Base-by-base conservation (phyloP, 2,113 vertebrate species). In the Elephantulus edwardii region DNA sequence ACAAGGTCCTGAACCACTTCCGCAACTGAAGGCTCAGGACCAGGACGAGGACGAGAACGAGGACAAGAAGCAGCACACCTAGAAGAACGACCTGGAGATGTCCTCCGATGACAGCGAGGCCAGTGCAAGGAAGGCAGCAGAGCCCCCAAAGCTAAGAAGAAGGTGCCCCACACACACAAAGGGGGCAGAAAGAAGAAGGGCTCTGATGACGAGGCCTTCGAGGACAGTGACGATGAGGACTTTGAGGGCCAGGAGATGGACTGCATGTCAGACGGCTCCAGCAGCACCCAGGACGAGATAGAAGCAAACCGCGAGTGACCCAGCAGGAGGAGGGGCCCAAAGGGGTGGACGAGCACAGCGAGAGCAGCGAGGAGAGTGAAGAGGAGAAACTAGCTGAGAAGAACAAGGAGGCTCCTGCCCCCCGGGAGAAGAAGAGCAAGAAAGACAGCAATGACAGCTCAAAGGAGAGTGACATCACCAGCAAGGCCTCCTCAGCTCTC, bases 1-100 rank as follows among this genome's bases (percentile, higher is more conserved):
- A 99, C 97, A 99, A 99, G 92, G 98, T 99, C 66, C 97, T 99
- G 85, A 99, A 99, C 96, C 98, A 99, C 97, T 99, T 99, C 97
- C 99, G 97, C 96, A 99, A 8, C 97, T 99, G 46, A 97, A 98
- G 86, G 98, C 98, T 93, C 97, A 98, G 92, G 98, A 98, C 84
- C 97, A 97, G 1, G 98, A 98, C 0, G 98, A 98, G 0, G 98
- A 60, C 58, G 58, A 98, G 0, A 98, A 98, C 0, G 98, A 98
- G 0, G 98, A 99, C 11, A 97, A 97, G 79, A 97, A 97, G 83
- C 96, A 96, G 81, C 96, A 96, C 2, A 99, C 96, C 96, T 99
- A n/a, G 83, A 98, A 99, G 40, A 98, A 99, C 0, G 98, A 99
- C 81, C 97, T 99, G 95, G 98, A 99, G 85, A 97, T 99, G 97